These are phyloP conservation scores for Drosophila azteca DNA, from an alignment of 1,140 invertebrate species.

Conservation along the genomic window DNA sequence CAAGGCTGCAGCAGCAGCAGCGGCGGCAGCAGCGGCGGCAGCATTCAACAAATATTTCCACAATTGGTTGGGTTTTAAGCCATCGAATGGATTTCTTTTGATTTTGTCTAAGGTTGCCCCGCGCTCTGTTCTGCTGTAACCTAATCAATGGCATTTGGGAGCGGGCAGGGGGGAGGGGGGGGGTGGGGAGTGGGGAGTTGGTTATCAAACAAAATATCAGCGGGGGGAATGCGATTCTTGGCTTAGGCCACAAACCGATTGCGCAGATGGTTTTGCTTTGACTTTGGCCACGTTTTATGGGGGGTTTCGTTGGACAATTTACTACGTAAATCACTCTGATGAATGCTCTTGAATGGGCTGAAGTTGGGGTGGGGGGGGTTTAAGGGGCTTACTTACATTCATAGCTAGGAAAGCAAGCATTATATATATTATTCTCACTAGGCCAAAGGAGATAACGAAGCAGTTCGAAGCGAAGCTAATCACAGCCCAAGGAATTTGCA, in stretches of 20 bases:
- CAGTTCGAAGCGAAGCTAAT: no score
- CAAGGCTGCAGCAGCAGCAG: slow-evolving; percentile 35
- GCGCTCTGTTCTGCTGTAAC: slow-evolving; percentile 25
- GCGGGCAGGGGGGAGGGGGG: no score
- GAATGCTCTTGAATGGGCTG: slow-evolving; percentile 10
- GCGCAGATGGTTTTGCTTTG: slow-evolving; percentile 21
- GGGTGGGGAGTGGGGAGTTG: background rate
- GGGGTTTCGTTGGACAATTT: no score
- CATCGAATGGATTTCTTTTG: slow-evolving; percentile 40
- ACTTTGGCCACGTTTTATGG: slow-evolving; percentile 26
- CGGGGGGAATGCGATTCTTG: slow-evolving; percentile 21
- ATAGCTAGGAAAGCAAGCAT: no score
- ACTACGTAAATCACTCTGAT: slow-evolving; percentile 34
- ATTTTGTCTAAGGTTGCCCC: slow-evolving; percentile 27
- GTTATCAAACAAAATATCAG: slow-evolving; percentile 54
- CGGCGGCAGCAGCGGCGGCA: slow-evolving; percentile 25
- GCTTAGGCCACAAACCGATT: slow-evolving; percentile 22
- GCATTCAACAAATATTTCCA: slow-evolving; percentile 37
- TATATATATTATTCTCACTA: no score
- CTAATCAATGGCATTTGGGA: slow-evolving; percentile 50
- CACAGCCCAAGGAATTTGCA: no score
- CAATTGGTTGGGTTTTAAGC: slow-evolving; percentile 10
- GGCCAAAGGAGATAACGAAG: no score
- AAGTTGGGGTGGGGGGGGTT: no score
- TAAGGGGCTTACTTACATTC: no score